A percentile compares a stretch with the other conserved stretches of the same genome.
phyloP scores from a whole-genome alignment of 2,113 vertebrate genomes.

The Microcebus tavaratra region DNA sequence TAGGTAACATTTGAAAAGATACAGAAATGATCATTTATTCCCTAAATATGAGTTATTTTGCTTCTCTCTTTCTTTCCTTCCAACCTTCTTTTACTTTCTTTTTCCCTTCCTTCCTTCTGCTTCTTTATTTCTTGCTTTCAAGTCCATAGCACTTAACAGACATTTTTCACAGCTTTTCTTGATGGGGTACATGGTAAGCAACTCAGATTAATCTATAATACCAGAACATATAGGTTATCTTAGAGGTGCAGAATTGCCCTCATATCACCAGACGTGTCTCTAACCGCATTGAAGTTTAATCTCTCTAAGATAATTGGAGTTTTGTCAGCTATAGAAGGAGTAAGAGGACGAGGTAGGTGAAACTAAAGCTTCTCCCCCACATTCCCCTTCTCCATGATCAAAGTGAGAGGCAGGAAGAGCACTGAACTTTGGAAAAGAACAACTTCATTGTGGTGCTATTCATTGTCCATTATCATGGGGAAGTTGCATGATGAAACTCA shows the following conservation, averaged over 20 bases:
- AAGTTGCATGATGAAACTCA: not conserved
- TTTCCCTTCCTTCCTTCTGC: not conserved
- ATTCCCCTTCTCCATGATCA: not conserved
- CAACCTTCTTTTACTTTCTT: not conserved
- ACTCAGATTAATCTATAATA: not conserved
- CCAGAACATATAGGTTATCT: not conserved
- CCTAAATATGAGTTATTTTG: not conserved
- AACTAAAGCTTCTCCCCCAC: not conserved
- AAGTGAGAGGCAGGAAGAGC: not conserved
- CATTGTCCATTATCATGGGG: not conserved
- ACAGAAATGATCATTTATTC: not conserved
- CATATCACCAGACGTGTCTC: not conserved
- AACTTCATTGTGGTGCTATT: not conserved
- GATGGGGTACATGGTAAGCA: not conserved
- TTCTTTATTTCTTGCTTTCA: not conserved
- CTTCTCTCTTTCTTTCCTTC: not conserved
- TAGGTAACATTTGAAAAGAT: slow-evolving; percentile 28
- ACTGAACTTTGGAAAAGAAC: not conserved
- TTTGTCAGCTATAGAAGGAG: not conserved
- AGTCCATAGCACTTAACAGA: not conserved
- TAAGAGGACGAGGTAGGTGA: not conserved
- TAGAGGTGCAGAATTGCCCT: not conserved
- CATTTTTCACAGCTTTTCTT: slow-evolving; percentile 25
- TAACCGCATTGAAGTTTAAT: not conserved
- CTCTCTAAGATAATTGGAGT: not conserved